Evolutionary conservation across 2,797 vertebrate genomes (phyloP).

Genomic region (Parambassis ranga): DNA sequence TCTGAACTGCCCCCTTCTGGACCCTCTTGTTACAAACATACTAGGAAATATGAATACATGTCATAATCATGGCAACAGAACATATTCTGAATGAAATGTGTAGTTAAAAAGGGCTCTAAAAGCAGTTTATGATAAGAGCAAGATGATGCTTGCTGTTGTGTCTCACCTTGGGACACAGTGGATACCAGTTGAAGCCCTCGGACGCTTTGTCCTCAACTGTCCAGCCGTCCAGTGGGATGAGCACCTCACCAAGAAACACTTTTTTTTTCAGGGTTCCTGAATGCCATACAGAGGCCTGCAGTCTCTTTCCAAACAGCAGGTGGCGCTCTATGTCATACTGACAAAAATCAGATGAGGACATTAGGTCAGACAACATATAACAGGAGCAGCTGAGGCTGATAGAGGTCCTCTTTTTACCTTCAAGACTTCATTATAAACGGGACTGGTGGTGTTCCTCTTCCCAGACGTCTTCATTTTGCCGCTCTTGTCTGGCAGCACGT

Average conservation of each 20-base stretch:
- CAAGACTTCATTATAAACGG: constrained; percentile 85
- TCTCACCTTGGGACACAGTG: constrained; percentile 84
- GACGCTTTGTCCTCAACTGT: constrained; percentile 74
- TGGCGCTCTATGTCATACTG: constrained; percentile 83
- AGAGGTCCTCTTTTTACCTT: constrained; percentile 74
- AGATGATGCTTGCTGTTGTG: neutral
- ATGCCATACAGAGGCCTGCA: constrained; percentile 90
- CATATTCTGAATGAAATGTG: too few relatives aligned
- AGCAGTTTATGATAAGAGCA: too few relatives aligned
- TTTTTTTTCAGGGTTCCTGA: constrained; percentile 80
- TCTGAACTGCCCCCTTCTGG: constrained; percentile 47
- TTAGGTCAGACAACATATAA: too few relatives aligned
- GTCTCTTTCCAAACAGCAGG: constrained; percentile 79
- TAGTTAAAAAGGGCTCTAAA: too few relatives aligned
- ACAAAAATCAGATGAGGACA: neutral
- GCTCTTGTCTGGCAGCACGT: constrained; percentile 84
- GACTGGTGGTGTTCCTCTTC: constrained; percentile 86
- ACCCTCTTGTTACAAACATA: too few relatives aligned
- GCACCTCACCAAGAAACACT: constrained; percentile 87
- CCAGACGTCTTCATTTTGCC: constrained; percentile 87
- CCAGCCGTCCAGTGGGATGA: constrained; percentile 84
- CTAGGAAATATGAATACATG: too few relatives aligned
- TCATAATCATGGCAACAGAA: too few relatives aligned
- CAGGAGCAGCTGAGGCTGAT: neutral
- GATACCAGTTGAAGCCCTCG: constrained; percentile 81